Conservation (phyloP, 2,113 vertebrate genomes). For the Prolemur simus region DNA sequence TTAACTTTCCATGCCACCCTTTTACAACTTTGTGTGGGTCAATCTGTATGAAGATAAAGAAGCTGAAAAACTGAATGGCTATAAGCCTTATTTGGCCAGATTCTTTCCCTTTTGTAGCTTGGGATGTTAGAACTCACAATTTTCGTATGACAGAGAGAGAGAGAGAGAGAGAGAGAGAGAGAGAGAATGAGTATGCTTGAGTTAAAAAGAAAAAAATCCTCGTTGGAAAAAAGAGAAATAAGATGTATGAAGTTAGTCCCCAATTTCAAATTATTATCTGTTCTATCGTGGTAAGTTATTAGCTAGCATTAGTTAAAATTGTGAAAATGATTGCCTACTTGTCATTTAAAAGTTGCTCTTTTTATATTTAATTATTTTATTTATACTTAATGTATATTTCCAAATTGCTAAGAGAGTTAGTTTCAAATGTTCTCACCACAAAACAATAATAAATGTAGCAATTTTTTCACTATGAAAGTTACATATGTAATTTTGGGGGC, state of each 20-base stretch:
- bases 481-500: background rate
- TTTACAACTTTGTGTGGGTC: background rate
- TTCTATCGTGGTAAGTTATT: background rate
- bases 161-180: no score
- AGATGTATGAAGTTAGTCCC: background rate
- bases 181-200: background rate
- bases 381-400: background rate
- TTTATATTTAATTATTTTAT: background rate
- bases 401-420: background rate
- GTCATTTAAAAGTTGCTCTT: background rate
- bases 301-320: background rate
- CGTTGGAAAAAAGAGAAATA: background rate
- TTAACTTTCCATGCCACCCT: background rate
- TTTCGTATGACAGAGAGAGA: no score
- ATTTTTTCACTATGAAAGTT: background rate
- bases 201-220: background rate
- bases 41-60: background rate
- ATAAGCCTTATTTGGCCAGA: background rate
- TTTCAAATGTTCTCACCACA: background rate
- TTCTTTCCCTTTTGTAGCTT: background rate
- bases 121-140: background rate
- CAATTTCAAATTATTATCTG: background rate
- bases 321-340: background rate
- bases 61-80: background rate
- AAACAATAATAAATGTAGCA: fast-evolving